phyloP scores from a whole-genome alignment of 2,113 vertebrate species.

The Probosciger aterrimus region DNA sequence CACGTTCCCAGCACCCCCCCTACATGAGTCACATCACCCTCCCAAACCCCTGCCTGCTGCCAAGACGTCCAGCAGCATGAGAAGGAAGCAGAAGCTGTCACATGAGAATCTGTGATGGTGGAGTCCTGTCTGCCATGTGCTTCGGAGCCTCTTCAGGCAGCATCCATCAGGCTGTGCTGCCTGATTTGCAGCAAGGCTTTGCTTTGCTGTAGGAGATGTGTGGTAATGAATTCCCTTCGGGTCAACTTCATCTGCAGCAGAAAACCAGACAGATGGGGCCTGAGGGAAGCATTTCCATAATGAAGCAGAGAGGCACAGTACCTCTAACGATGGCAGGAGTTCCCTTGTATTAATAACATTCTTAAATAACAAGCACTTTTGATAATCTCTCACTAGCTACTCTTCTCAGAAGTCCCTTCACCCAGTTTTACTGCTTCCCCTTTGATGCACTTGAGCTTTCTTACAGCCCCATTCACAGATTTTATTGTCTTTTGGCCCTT shows the following conservation, averaged over 20 bases:
- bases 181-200: background rate
- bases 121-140: background rate
- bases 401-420: background rate
- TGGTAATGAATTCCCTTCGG: slow-evolving; percentile 33
- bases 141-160: background rate
- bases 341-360: background rate
- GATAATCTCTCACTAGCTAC: background rate
- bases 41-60: background rate
- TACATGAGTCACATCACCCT: background rate
- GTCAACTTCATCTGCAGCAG: slow-evolving; percentile 21
- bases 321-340: background rate
- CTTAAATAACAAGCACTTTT: background rate
- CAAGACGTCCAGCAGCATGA: background rate
- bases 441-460: background rate
- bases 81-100: slow-evolving; percentile 5
- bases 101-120: background rate
- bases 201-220: background rate
- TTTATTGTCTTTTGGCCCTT: background rate
- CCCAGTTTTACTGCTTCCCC: background rate
- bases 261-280: slow-evolving; percentile 35
- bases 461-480: background rate
- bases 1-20: background rate
- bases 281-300: slow-evolving; percentile 39
- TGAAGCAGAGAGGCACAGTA: background rate
- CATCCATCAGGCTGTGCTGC: background rate